Evolutionary conservation across 2,888 invertebrate species (phyloP), one percentile per base, ranked within the genome.

Genomic region (Toxonevra muliebris): DNA sequence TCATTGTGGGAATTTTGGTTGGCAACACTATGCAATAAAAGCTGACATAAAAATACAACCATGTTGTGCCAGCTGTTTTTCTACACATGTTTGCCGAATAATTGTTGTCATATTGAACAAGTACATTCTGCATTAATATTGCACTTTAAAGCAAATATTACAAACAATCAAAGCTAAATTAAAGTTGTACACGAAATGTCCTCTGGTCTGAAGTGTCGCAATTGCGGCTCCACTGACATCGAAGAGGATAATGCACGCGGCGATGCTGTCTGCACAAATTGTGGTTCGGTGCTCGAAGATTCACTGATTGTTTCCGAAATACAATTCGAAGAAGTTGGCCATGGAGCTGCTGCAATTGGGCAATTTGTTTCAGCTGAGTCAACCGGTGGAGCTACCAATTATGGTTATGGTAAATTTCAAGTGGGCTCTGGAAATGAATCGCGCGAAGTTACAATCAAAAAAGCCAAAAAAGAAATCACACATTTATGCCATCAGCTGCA

Each of bases 251-350:
- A 95, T 69, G 92, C 94, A 20, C 89, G 97, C 78, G 98, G 98
- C 45, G 97, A 98, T 69, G 93, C 94, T 11, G 96, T 98, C 1
- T 99, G 99, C 84, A 97, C 95, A 40, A 92, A 91, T 80, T 99
- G 99, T 86, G 99, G 98, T 40, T 92, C 94, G 9, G 98, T 99
- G 1, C 87, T 99, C 15, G 98, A 98, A 83, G 97, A 98, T 80
- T 96, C 94, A 78, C 92, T 96, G 65, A 98, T 99, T 80, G 97
- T 99, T 30, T 94, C 96, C 2, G 98, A 98, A 84, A 92, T 98
- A 30, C 95, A 97, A 84, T 99, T 98, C 81, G 94, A 96, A 84
- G 98, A 99, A 84, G 92, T 93, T 81, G 91, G 93, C 10, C 92
- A 92, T 80, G 98, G 98, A 40, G 93, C 93, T 11, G 92, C 92